A percentile compares a stretch with the other conserved stretches of the same genome.
phyloP scores from a whole-genome alignment of 2,797 vertebrate species.

The Leptoclinus maculatus region DNA sequence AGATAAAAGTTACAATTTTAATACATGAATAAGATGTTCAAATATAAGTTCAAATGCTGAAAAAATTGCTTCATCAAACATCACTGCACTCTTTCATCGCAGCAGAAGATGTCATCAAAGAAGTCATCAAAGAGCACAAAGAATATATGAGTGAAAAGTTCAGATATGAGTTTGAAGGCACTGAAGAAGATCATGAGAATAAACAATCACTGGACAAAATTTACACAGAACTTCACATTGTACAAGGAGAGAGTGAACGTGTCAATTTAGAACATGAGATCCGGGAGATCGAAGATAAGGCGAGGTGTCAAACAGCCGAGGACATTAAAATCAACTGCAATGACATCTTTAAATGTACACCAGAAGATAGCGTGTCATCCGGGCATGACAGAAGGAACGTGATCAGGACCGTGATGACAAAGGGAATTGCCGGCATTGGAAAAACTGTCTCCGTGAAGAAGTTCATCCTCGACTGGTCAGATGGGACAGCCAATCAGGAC shows the following conservation, averaged over 20 bases:
- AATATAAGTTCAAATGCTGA: neutral
- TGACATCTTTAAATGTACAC: conserved; percentile 39
- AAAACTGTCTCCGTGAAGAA: conserved; percentile 67
- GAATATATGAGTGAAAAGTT: conserved; percentile 18
- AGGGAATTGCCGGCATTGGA: conserved; percentile 68
- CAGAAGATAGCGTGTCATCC: neutral
- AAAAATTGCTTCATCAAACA: neutral
- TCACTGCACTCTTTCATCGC: conserved; percentile 1
- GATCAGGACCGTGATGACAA: conserved; percentile 56
- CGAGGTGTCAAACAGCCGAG: conserved; percentile 16
- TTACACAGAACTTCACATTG: conserved; percentile 53
- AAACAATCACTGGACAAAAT: conserved; percentile 28
- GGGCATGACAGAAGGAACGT: neutral
- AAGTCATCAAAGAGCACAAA: conserved; percentile 31
- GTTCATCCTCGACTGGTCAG: conserved; percentile 69
- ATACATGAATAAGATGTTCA: neutral
- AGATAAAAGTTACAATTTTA: neutral
- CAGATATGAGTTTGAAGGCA: conserved; percentile 37
- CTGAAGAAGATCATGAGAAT: neutral
- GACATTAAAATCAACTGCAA: conserved; percentile 36
- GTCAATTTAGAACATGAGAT: conserved; percentile 56
- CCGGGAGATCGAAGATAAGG: conserved; percentile 42
- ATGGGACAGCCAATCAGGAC: conserved; percentile 43
- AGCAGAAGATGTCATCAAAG: conserved; percentile 20
- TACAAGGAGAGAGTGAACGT: conserved; percentile 31